phyloP scores from a whole-genome alignment of 2,888 invertebrate species.

The Cerceris ruficornis region DNA sequence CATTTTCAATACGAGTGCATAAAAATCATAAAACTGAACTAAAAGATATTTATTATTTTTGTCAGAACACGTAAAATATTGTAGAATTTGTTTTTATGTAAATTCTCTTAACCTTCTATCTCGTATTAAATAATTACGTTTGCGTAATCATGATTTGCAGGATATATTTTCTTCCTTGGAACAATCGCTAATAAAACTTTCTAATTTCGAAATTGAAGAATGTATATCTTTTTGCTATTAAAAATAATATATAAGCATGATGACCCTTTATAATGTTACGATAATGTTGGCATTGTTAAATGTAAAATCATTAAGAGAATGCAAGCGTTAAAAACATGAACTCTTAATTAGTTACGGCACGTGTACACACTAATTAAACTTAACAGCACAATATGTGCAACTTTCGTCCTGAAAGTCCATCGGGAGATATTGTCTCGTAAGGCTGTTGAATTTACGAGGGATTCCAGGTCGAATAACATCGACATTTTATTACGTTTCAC shows the following conservation, averaged over 20 bases:
- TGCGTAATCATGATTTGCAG: no score
- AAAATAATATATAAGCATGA: no score
- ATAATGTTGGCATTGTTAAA: no score
- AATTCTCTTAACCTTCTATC: no score
- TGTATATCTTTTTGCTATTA: no score
- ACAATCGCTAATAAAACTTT: no score
- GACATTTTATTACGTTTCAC: slow-evolving; percentile 17
- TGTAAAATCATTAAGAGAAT: no score
- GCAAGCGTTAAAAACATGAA: not conserved
- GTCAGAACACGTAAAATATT: not conserved
- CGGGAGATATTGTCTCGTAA: slow-evolving; percentile 9
- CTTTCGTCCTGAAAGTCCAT: slow-evolving; percentile 7
- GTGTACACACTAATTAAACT: slow-evolving; percentile 4
- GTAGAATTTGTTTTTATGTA: no score
- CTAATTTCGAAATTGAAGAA: no score
- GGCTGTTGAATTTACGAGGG: not conserved
- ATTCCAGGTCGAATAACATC: not conserved
- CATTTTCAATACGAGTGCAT: not conserved
- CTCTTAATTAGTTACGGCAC: not conserved
- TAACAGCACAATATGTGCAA: slow-evolving; percentile 1
- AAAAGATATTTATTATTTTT: not conserved
- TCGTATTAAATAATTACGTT: no score
- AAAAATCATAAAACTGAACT: not conserved
- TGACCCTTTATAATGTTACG: no score
- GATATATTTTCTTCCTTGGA: no score